A percentile compares a stretch with the other conserved stretches of the same genome.
phyloP scores from a whole-genome alignment of 2,888 invertebrate species.

The Melanargia galathea region DNA sequence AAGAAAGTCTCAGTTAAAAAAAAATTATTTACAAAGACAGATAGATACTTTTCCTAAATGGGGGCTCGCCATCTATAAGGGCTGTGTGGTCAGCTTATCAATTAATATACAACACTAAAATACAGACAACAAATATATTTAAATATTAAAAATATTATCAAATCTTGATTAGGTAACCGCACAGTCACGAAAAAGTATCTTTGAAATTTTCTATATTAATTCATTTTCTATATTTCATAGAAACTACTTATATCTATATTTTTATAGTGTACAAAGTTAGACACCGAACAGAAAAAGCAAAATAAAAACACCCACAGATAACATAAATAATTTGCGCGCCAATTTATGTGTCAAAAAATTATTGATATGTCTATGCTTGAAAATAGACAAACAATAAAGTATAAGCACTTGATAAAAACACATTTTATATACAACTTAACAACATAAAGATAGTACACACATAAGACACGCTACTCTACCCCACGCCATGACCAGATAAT shows the following conservation, averaged over 20 bases:
- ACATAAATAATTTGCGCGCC: conserved; percentile 19
- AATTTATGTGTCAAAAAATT: conserved; percentile 29
- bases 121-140: conserved; percentile 36
- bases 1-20: conserved; percentile 14
- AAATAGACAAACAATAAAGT: conserved; percentile 24
- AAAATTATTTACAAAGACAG: conserved; percentile 35
- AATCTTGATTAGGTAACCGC: conserved; percentile 55
- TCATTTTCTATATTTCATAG: conserved; percentile 3
- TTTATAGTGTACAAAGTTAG: not conserved
- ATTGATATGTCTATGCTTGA: conserved; percentile 52
- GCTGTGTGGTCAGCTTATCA: conserved; percentile 60
- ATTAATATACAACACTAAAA: conserved; percentile 35
- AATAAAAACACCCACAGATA: not conserved
- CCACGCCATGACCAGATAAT: not conserved
- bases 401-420: conserved; percentile 3
- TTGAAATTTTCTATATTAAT: conserved; percentile 11
- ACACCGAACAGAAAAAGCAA: conserved; percentile 2
- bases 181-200: conserved; percentile 66
- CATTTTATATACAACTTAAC: conserved; percentile 10
- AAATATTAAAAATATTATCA: conserved; percentile 17
- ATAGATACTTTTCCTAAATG: conserved; percentile 72
- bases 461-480: not conserved
- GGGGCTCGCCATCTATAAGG: conserved; percentile 73
- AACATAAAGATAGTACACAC: no score
- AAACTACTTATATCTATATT: not conserved